Conservation (phyloP, 1,140 invertebrate genomes). For the Euura lappo region DNA sequence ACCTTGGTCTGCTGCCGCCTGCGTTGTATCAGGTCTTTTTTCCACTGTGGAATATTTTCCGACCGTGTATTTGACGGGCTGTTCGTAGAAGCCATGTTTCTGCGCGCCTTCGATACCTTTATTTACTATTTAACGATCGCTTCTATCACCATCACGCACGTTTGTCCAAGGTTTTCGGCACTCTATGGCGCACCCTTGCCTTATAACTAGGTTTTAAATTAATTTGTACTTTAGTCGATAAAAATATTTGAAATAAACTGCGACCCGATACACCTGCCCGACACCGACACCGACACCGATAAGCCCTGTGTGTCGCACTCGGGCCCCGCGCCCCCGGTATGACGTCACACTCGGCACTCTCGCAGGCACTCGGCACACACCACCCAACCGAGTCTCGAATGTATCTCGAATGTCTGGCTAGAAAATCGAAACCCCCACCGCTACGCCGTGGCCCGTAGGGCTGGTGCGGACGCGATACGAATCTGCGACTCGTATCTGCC, state of each 20-base stretch:
- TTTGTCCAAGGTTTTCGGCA: neutral
- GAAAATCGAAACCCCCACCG: constrained; percentile 1
- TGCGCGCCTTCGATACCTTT: too few species aligned
- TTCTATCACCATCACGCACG: neutral
- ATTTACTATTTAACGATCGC: too few species aligned
- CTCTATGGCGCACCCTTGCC: neutral
- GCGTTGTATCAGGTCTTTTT: constrained; percentile 74
- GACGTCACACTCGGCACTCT: neutral
- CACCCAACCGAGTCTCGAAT: constrained; percentile 4
- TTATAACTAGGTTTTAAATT: neutral
- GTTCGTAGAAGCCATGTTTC: constrained; percentile 28
- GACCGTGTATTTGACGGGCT: constrained; percentile 31
- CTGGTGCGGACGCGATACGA: neutral
- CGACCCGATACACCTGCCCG: neutral
- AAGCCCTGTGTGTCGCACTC: constrained; percentile 1
- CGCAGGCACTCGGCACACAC: neutral
- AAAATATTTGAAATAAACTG: too few species aligned
- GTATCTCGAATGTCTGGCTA: neutral
- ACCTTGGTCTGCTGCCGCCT: constrained; percentile 57
- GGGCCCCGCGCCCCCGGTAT: constrained; percentile 1
- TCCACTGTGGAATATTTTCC: constrained; percentile 71
- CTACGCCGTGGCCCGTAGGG: too few species aligned
- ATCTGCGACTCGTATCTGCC: neutral
- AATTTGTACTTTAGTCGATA: neutral
- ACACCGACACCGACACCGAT: neutral